Evolutionary conservation across 2,113 vertebrate species (phyloP).

Genomic region (Callipepla squamata): DNA sequence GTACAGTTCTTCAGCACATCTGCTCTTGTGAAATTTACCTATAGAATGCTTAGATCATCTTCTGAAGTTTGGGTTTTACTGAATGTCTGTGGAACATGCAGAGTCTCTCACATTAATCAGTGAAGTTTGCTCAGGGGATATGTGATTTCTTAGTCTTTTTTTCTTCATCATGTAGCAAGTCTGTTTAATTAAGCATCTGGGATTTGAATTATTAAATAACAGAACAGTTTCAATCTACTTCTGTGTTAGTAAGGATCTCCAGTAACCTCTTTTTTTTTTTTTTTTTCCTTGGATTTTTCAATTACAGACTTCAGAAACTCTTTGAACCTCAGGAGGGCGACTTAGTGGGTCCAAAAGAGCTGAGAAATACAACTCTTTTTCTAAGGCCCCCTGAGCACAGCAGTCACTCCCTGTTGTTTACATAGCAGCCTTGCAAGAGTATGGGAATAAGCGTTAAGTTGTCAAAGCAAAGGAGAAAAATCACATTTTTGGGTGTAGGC

Average conservation of each 20-base stretch:
- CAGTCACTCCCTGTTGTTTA: constrained; percentile 46
- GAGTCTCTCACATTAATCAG: neutral
- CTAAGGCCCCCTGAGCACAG: constrained; percentile 47
- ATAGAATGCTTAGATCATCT: neutral
- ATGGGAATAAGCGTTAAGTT: constrained; percentile 2
- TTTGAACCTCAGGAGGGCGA: neutral
- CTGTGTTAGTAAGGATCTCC: neutral
- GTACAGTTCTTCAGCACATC: neutral
- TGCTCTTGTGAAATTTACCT: neutral
- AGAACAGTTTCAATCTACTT: constrained; percentile 1
- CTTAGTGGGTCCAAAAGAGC: neutral
- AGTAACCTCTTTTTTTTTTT: constrained; percentile 11
- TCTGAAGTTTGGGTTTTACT: neutral
- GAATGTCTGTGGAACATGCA: accelerated
- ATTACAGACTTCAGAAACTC: neutral
- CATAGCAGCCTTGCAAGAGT: neutral
- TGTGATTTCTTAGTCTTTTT: neutral
- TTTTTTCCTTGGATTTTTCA: constrained; percentile 18
- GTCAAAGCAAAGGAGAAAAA: neutral
- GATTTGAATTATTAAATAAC: constrained; percentile 69
- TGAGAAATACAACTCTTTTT: constrained; percentile 31
- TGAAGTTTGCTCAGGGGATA: neutral
- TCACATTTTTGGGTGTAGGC: neutral
- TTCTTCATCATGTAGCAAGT: constrained; percentile 8
- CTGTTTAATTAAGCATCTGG: constrained; percentile 66